Conservation (phyloP, 2,888 invertebrate species). For the Exephanes ischioxanthus region DNA sequence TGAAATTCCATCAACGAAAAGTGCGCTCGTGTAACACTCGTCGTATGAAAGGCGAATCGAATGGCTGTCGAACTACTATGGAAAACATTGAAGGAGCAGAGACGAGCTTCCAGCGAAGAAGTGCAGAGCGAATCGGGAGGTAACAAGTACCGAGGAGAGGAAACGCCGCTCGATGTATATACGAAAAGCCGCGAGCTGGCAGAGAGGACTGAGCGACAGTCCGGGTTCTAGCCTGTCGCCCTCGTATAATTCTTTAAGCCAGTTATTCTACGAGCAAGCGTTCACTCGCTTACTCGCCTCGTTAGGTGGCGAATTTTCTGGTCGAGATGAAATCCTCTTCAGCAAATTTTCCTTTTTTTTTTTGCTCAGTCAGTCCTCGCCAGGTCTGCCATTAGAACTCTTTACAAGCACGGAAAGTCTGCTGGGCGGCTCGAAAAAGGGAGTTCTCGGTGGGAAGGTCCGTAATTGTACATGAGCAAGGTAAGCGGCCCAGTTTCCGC, state of each 20-base stretch:
- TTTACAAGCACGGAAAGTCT: slow-evolving; percentile 29
- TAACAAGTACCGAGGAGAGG: slow-evolving; percentile 17
- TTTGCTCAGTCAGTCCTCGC: slow-evolving; percentile 10
- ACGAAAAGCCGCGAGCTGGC: slow-evolving; percentile 28
- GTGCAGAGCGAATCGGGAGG: slow-evolving; percentile 19
- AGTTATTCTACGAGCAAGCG: slow-evolving; percentile 73
- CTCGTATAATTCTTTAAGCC: slow-evolving; percentile 78
- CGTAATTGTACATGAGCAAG: no score
- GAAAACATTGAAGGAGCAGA: background rate
- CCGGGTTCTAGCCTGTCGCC: slow-evolving; percentile 75
- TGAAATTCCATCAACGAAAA: background rate
- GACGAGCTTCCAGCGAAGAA: slow-evolving; percentile 16
- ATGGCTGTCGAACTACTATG: slow-evolving; percentile 4
- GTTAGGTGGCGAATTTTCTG: slow-evolving; percentile 65
- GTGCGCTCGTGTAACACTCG: background rate
- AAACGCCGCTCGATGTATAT: slow-evolving; percentile 12
- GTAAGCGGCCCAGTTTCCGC: no score
- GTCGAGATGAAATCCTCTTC: slow-evolving; percentile 60
- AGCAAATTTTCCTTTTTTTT: slow-evolving; percentile 25
- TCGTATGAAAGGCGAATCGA: background rate
- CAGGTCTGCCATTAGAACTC: background rate
- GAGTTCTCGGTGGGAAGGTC: no score
- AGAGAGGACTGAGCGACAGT: slow-evolving; percentile 72
- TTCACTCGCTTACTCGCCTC: slow-evolving; percentile 54
- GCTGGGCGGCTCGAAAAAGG: background rate